Evolutionary conservation across 2,888 invertebrate species (phyloP).

Genomic region (Acrocyrtus sp.): DNA sequence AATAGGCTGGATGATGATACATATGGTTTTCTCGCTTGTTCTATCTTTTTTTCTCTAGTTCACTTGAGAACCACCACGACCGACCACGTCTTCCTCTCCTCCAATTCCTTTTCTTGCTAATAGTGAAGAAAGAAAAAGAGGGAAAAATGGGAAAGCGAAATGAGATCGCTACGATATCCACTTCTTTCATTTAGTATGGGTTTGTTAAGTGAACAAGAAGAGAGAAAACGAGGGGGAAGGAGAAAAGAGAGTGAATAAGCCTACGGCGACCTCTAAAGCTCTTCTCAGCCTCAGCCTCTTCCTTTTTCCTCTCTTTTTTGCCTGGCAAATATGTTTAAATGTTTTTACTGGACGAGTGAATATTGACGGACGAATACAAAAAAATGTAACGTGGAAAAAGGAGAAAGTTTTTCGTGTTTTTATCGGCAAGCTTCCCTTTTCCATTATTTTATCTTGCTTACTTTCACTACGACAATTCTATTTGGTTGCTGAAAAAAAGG

Average conservation of each 20-base stretch:
- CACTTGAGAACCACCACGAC: slow-evolving; percentile 11
- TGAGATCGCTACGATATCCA: not conserved
- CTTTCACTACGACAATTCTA: slow-evolving; percentile 38
- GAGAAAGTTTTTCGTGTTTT: slow-evolving; percentile 13
- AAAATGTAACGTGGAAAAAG: no score
- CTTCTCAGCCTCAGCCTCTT: no score
- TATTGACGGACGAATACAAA: slow-evolving; percentile 36
- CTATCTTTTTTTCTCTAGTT: not conserved
- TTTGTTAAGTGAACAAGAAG: slow-evolving; percentile 1
- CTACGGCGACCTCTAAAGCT: slow-evolving; percentile 40
- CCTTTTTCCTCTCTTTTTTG: not conserved
- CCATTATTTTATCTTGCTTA: slow-evolving; percentile 34
- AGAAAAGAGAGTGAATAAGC: slow-evolving; percentile 24
- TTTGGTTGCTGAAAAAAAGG: slow-evolving; percentile 6
- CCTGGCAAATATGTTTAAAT: slow-evolving; percentile 39
- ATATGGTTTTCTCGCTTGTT: slow-evolving; percentile 22
- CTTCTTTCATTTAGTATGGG: not conserved
- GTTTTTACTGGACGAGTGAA: slow-evolving; percentile 31
- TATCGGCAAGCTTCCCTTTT: slow-evolving; percentile 37
- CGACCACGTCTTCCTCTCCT: slow-evolving; percentile 6
- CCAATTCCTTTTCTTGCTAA: slow-evolving; percentile 6
- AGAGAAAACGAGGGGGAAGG: not conserved
- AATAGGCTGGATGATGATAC: slow-evolving; percentile 20
- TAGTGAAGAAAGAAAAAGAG: slow-evolving; percentile 10
- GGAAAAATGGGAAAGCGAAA: not conserved